These are phyloP conservation scores for Urocitellus parryii DNA, from an alignment of 2,113 vertebrate genomes.

Conservation along the genomic window DNA sequence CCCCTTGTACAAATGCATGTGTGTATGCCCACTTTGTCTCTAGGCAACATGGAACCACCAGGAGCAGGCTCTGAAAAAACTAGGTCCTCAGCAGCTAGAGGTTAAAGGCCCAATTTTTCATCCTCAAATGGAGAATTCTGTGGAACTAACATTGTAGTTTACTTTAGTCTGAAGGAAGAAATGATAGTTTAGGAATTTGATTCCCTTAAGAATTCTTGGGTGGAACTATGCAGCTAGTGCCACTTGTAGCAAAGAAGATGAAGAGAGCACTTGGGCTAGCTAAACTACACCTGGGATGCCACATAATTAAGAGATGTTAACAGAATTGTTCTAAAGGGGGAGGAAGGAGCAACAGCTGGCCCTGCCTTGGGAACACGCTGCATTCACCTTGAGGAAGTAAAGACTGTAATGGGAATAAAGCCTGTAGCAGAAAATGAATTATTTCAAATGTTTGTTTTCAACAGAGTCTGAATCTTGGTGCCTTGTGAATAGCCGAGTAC, in stretches of 20 bases:
- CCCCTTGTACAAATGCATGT: neutral
- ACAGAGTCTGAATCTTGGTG: neutral
- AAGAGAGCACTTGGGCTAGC: neutral
- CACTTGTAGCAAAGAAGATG: slow-evolving; percentile 15
- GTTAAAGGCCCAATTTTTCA: neutral
- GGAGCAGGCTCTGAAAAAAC: neutral
- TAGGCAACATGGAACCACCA: neutral
- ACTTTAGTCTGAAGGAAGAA: slow-evolving; percentile 2
- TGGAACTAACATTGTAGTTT: neutral
- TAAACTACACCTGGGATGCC: neutral
- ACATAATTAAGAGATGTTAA: neutral
- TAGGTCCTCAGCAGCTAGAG: neutral
- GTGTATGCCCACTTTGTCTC: neutral
- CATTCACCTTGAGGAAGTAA: neutral
- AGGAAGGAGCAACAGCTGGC: neutral
- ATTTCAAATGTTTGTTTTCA: slow-evolving; percentile 58
- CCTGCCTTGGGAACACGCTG: neutral
- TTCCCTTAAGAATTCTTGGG: neutral
- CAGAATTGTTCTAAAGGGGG: neutral
- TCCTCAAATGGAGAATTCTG: slow-evolving; percentile 31
- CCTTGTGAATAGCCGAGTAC: slow-evolving; percentile 15
- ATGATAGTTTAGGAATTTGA: neutral
- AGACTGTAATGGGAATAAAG: neutral
- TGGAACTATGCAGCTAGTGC: neutral
- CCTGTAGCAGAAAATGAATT: neutral